Evolutionary conservation across 2,113 vertebrate genomes (phyloP).

Genomic region (Sinocyclocheilus anophthalmus): DNA sequence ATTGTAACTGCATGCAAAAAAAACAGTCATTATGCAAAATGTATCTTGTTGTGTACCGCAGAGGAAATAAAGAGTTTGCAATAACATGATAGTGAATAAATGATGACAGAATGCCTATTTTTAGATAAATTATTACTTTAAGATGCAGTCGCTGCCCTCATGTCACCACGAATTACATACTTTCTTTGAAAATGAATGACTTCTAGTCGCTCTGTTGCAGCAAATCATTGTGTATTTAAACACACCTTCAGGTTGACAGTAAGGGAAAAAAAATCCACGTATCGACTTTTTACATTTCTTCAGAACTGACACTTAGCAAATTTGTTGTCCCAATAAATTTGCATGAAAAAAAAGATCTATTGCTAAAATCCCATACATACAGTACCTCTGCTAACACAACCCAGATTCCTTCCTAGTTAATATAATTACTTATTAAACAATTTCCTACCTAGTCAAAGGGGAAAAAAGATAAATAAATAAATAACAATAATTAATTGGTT

Average conservation of each 20-base stretch:
- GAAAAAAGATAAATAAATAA: not conserved
- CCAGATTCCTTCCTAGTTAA: not conserved
- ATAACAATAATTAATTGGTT: no score
- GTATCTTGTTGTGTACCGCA: not conserved
- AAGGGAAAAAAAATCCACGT: not conserved
- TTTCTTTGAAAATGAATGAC: not conserved
- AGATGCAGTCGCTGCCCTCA: not conserved
- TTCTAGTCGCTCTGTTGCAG: not conserved
- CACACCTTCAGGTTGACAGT: not conserved
- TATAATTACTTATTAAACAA: not conserved
- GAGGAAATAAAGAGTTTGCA: no score
- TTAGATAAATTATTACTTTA: not conserved
- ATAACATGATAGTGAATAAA: not conserved
- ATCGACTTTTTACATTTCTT: not conserved
- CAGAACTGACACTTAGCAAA: not conserved
- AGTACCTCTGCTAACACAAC: not conserved
- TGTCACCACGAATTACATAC: not conserved
- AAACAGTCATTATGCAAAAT: not conserved
- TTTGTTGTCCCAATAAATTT: not conserved
- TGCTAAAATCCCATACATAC: no score
- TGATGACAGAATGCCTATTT: not conserved
- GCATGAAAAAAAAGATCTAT: not conserved
- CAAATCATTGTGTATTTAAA: not conserved
- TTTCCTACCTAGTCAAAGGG: not conserved
- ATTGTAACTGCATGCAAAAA: not conserved